Evolutionary conservation across 2,888 invertebrate species (phyloP), one percentile per base, ranked within the genome.

Genomic region (Hyposoter dolosus): DNA sequence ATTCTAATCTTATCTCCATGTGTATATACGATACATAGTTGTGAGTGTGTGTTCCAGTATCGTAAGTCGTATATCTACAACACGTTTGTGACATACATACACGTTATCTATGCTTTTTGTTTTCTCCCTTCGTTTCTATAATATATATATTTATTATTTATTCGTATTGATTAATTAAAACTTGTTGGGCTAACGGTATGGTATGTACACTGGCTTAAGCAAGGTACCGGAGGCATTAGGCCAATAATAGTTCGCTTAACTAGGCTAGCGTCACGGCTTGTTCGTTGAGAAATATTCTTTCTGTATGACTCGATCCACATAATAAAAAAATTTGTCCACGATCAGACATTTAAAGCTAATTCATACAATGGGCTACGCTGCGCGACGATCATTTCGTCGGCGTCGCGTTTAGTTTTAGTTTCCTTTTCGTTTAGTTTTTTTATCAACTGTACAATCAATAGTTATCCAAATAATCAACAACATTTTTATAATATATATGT

Each of bases 151-250:
- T 60, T 56, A 85, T 85, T 71, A 88, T 88, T 83, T 82, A 84
- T 79, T 81, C 72, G 74, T 89, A 87, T 86, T 84, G 87, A 89
- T 86, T 87, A 88, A 88, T 86, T 82, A 85, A 90, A 89, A 87
- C 90, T 91, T 92, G 90, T 88, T 86, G 77, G 86, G 87, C 87
- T 91, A 91, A 89, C 90, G 92, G 91, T 92, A 92, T 91, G 88
- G 77, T 93, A 93, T 93, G 89, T 93, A 93, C 93, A 93, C 84
- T 91, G 90, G 87, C 88, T 92, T 90, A 91, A 90, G 90, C 91
- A 91, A 91, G 90, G 90, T 91, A 92, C 91, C 90, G 89, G 92
- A 89, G 92, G 92, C 90, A 90, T 91, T 93, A 93, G 93, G 93
- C 93, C 92, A 90, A 91, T 82, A 90, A 91, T 82, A 87, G 81